phyloP scores from a whole-genome alignment of 2,888 invertebrate genomes.

The Lycaena phlaeas region DNA sequence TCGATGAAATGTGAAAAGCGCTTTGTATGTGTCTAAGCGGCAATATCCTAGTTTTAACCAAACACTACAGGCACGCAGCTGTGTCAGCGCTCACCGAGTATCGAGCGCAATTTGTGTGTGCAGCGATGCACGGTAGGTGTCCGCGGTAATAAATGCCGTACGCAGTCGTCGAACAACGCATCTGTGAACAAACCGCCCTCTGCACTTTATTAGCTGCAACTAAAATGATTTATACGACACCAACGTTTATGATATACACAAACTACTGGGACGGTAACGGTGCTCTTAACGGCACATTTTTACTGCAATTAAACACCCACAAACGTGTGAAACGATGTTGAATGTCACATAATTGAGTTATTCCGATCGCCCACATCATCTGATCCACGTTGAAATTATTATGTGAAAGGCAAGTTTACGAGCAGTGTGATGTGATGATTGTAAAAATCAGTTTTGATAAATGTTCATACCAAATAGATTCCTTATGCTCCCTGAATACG shows the following conservation, averaged over 20 bases:
- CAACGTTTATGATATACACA: slow-evolving; percentile 4
- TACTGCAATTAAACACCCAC: slow-evolving; percentile 1
- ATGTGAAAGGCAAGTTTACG: not conserved
- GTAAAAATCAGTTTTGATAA: not conserved
- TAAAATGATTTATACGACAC: slow-evolving; percentile 4
- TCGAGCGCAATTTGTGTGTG: slow-evolving; percentile 59
- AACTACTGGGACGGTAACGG: not conserved
- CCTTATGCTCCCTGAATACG: not conserved
- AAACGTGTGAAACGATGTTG: slow-evolving; percentile 5
- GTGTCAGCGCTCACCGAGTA: slow-evolving; percentile 55
- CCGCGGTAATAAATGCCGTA: slow-evolving; percentile 49
- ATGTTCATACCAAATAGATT: not conserved
- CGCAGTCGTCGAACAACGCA: slow-evolving; percentile 14
- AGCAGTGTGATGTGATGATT: not conserved
- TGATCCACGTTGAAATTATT: slow-evolving; percentile 4
- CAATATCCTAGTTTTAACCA: slow-evolving; percentile 40
- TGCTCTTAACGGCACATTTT: not conserved
- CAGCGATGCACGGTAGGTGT: slow-evolving; percentile 60
- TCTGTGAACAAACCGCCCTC: slow-evolving; percentile 12
- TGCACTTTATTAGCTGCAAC: slow-evolving; percentile 6
- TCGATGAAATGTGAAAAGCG: not conserved
- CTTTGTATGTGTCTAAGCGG: slow-evolving; percentile 23
- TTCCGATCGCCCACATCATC: slow-evolving; percentile 4
- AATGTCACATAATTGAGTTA: slow-evolving; percentile 3
- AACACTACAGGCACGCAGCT: slow-evolving; percentile 37